phyloP scores from a whole-genome alignment of 2,113 vertebrate genomes.

The Charina bottae region DNA sequence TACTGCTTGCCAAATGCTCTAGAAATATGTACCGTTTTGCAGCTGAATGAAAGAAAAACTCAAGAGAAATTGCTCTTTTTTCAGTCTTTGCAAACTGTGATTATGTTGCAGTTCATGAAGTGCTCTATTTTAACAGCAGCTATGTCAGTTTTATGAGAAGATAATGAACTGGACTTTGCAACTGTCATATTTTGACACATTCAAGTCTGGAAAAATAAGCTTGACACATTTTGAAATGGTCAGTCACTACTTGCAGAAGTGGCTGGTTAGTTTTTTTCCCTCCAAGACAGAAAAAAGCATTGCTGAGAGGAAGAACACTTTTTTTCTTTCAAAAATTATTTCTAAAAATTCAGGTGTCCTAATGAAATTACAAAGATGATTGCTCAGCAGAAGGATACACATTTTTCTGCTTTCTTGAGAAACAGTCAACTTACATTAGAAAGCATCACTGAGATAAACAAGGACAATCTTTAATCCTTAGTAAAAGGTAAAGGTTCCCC shows the following conservation, averaged over 20 bases:
- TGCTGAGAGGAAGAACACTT: not conserved
- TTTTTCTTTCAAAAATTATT: not conserved
- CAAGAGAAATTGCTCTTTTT: conserved; percentile 20
- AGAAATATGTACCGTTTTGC: not conserved
- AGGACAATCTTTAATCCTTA: not conserved
- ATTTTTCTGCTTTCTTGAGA: not conserved
- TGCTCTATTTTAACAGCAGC: conserved; percentile 24
- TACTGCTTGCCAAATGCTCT: not conserved
- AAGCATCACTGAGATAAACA: not conserved
- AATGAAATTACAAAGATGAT: conserved; percentile 11
- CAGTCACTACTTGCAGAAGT: not conserved
- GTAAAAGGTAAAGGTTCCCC: no score
- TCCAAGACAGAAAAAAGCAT: conserved; percentile 7
- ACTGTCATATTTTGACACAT: conserved; percentile 31
- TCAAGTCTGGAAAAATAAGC: conserved; percentile 11
- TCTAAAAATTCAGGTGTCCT: not conserved
- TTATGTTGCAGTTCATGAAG: conserved; percentile 1
- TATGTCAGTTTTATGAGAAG: conserved; percentile 22
- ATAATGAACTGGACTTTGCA: conserved; percentile 24
- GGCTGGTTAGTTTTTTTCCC: not conserved
- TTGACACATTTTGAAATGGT: not conserved
- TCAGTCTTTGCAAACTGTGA: not conserved
- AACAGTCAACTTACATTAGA: not conserved
- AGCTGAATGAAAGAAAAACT: not conserved
- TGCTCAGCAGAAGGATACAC: not conserved